Percentiles rank a stretch among this genome's conserved stretches.
Evolutionary conservation across 2,113 vertebrate genomes (phyloP).

Genomic region (Apus apus): DNA sequence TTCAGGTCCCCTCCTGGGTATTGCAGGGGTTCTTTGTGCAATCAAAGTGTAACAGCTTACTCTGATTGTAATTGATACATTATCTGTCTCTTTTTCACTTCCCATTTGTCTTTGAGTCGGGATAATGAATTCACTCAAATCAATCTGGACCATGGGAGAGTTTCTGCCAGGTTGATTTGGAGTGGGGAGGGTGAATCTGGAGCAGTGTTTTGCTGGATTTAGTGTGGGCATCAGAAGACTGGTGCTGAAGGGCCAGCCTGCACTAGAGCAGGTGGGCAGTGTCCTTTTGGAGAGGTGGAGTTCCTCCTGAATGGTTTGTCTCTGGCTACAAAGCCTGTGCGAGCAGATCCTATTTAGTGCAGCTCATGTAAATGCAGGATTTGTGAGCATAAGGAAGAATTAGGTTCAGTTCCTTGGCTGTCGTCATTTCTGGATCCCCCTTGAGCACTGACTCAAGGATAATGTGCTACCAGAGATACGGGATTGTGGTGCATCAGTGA

Average conservation of each 20-base stretch:
- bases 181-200: background rate
- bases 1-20: background rate
- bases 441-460: background rate
- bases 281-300: background rate
- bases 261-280: background rate
- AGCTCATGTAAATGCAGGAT: background rate
- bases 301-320: background rate
- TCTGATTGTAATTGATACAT: background rate
- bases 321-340: background rate
- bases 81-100: background rate
- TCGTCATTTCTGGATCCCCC: background rate
- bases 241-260: too few species aligned
- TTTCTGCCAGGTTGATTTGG: background rate
- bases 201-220: background rate
- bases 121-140: too few species aligned
- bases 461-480: accelerated
- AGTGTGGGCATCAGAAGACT: background rate
- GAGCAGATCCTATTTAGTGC: background rate
- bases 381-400: background rate
- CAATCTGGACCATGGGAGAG: background rate
- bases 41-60: background rate
- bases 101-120: background rate
- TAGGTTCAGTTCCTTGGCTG: background rate
- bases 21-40: background rate
- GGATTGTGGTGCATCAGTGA: background rate